Evolutionary conservation across 2,113 vertebrate genomes (phyloP).

Genomic region (Tetrao urogallus): DNA sequence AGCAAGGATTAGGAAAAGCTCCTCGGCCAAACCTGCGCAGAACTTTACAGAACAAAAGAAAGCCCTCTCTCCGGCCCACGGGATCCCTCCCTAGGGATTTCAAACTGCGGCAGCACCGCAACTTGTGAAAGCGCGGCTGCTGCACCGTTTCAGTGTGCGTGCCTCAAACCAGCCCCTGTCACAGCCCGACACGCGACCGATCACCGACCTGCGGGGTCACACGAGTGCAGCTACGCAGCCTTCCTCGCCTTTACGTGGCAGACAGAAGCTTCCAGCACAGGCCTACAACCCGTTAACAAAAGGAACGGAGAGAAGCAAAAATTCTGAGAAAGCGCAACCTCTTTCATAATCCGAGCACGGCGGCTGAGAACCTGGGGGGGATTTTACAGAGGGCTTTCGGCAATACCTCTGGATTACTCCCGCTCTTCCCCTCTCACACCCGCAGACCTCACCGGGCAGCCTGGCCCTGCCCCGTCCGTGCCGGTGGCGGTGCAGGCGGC

Average conservation of each 20-base stretch:
- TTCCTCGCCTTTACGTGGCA: not conserved
- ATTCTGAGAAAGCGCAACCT: not conserved
- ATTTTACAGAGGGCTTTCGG: not conserved
- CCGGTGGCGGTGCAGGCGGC: not conserved
- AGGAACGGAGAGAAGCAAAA: not conserved
- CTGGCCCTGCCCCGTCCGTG: not conserved
- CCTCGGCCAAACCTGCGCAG: not conserved
- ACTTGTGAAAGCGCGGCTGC: conserved; percentile 9
- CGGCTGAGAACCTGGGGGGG: not conserved
- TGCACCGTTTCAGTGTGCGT: not conserved
- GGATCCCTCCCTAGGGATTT: not conserved
- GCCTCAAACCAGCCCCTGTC: not conserved
- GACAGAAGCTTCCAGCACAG: not conserved
- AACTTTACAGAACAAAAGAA: conserved; percentile 30
- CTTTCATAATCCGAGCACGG: not conserved
- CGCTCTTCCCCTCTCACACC: not conserved
- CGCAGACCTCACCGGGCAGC: not conserved
- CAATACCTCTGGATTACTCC: not conserved
- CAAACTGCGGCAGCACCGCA: not conserved
- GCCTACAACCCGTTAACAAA: not conserved
- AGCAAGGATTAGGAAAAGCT: conserved; percentile 50
- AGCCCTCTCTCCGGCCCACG: not conserved
- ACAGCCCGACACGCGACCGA: not conserved
- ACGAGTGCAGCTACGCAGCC: not conserved
- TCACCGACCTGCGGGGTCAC: not conserved